Percentiles rank a stretch among this genome's conserved stretches.
phyloP scores from a whole-genome alignment of 1,140 invertebrate species.

The Psilanteris sp. region DNA sequence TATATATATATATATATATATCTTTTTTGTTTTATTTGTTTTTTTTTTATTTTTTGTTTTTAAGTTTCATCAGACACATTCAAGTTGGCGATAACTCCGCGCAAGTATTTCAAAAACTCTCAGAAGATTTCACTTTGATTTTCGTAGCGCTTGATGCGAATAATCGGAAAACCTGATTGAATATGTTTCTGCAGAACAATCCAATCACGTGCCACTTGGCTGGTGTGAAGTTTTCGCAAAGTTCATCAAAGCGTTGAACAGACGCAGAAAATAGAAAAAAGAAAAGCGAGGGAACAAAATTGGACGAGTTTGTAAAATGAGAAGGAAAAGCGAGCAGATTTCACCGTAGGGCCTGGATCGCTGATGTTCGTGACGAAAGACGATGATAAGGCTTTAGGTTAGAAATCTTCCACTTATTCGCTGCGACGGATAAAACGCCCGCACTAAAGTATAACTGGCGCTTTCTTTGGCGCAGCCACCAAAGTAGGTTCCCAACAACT shows the following conservation, averaged over 20 bases:
- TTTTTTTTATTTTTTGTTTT: too few relatives aligned
- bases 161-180: slow-evolving; percentile 8
- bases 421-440: slow-evolving; percentile 23
- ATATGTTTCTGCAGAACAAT: slow-evolving; percentile 22
- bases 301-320: slow-evolving; percentile 2
- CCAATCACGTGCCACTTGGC: slow-evolving; percentile 17
- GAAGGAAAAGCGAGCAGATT: slow-evolving; percentile 10
- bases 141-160: neutral
- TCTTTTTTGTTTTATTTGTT: too few relatives aligned
- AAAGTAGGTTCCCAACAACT: slow-evolving; percentile 27
- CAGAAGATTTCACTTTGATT: slow-evolving; percentile 7
- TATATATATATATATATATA: too few relatives aligned
- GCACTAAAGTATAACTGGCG: slow-evolving; percentile 23
- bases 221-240: slow-evolving; percentile 22
- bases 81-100: too few relatives aligned
- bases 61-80: too few relatives aligned
- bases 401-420: slow-evolving; percentile 48
- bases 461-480: slow-evolving; percentile 19
- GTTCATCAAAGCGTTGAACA: slow-evolving; percentile 42
- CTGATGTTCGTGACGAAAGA: slow-evolving; percentile 29
- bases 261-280: neutral
- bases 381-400: slow-evolving; percentile 47
- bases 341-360: slow-evolving; percentile 7
- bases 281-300: neutral
- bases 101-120: too few relatives aligned